Evolutionary conservation across 2,113 vertebrate species (phyloP).

Genomic region (Gymnobelideus leadbeateri): DNA sequence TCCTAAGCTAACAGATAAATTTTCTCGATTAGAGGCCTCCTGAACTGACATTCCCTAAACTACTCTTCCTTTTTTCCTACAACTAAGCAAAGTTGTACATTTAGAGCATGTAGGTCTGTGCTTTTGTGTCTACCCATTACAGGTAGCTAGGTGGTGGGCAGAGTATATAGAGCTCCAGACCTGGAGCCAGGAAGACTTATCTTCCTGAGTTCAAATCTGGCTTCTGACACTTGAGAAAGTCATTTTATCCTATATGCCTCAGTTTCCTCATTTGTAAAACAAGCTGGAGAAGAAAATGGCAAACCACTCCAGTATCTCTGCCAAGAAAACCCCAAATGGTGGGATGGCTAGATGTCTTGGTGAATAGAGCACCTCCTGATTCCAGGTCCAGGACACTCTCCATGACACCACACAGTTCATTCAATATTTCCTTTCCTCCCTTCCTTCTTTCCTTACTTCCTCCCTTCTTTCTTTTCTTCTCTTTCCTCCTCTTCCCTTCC

Average conservation of each 20-base stretch:
- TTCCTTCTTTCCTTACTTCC: neutral
- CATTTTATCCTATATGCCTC: neutral
- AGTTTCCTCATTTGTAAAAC: neutral
- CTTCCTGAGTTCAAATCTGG: neutral
- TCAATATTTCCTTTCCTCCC: neutral
- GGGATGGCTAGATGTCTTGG: too few species aligned
- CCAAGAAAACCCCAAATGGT: neutral
- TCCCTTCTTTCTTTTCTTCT: too few species aligned
- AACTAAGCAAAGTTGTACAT: neutral
- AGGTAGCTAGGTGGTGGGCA: neutral
- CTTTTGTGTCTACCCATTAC: neutral
- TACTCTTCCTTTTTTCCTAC: neutral
- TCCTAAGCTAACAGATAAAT: neutral
- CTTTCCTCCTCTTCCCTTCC: too few species aligned
- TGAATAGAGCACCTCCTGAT: too few species aligned
- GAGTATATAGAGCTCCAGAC: neutral
- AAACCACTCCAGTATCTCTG: neutral
- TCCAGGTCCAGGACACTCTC: neutral
- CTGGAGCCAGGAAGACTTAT: neutral
- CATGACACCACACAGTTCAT: too few species aligned
- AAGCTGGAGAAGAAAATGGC: neutral
- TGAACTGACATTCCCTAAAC: neutral
- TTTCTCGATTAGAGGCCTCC: neutral
- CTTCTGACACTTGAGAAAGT: neutral
- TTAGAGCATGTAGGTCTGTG: neutral